These are phyloP conservation scores for Phrynosoma platyrhinos DNA, from an alignment of 2,113 vertebrate species.

Conservation along the genomic window DNA sequence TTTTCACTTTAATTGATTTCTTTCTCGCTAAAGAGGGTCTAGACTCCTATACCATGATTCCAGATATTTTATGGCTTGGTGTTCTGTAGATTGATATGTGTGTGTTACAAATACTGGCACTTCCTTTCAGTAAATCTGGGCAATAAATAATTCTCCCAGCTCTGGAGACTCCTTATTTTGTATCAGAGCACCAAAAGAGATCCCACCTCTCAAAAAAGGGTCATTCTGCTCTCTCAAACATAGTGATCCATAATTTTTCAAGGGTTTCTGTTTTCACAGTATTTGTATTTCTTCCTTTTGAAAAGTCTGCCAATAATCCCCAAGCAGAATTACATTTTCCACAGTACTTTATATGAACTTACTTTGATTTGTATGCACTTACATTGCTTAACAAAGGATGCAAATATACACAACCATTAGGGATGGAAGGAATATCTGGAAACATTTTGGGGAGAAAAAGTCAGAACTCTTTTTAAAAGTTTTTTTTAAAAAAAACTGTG, in stretches of 20 bases:
- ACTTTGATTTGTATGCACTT: not conserved
- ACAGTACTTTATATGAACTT: not conserved
- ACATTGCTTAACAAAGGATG: not conserved
- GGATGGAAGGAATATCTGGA: too few species aligned
- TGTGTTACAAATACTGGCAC: conserved; percentile 4
- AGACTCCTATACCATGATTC: conserved; percentile 40
- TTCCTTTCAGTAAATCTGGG: conserved; percentile 33
- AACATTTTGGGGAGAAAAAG: too few species aligned
- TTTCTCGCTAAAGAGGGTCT: conserved; percentile 31
- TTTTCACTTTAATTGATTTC: conserved; percentile 51
- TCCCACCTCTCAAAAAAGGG: too few species aligned
- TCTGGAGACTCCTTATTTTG: not conserved
- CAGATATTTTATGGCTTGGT: conserved; percentile 36
- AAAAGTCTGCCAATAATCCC: not conserved
- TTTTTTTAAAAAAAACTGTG: too few species aligned
- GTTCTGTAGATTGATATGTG: conserved; percentile 29
- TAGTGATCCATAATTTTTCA: conserved; percentile 23
- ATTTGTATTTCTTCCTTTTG: not conserved
- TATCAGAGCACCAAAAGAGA: not conserved
- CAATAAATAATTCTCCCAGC: conserved; percentile 38
- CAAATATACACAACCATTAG: not conserved
- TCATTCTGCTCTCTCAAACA: not conserved
- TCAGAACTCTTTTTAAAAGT: too few species aligned
- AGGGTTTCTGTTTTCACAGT: not conserved
- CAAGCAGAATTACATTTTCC: not conserved